A percentile compares a stretch with the other conserved stretches of the same genome.
Evolutionary conservation across 2,888 invertebrate species (phyloP).

Genomic region (Calliphora vomitoria): DNA sequence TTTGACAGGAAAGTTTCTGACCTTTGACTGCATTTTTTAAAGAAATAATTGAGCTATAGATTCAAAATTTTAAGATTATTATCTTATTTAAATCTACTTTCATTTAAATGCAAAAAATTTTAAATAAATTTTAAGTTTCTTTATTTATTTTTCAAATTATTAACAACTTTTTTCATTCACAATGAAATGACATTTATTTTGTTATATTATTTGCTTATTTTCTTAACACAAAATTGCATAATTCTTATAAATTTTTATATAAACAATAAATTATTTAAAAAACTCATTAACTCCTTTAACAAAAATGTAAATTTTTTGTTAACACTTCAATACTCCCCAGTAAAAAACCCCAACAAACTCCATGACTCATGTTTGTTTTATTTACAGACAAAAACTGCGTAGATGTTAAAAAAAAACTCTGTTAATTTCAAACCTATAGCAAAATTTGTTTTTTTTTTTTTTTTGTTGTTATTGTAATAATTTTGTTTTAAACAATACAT

Average conservation of each 20-base stretch:
- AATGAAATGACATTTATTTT: neutral
- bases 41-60: too few relatives aligned
- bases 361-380: constrained; percentile 58
- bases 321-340: neutral
- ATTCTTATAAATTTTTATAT: neutral
- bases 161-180: too few relatives aligned
- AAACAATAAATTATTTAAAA: neutral
- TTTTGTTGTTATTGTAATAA: constrained; percentile 3
- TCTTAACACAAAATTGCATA: constrained; percentile 1
- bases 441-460: constrained; percentile 7
- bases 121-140: too few relatives aligned
- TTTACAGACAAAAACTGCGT: constrained; percentile 60
- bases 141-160: too few relatives aligned
- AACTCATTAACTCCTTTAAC: neutral
- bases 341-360: neutral
- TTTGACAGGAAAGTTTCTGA: too few relatives aligned
- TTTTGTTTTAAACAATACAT: constrained; percentile 42
- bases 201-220: neutral
- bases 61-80: too few relatives aligned
- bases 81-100: too few relatives aligned
- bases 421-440: constrained; percentile 46
- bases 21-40: too few relatives aligned
- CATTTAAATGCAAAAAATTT: too few relatives aligned
- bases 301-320: constrained; percentile 38
- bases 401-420: constrained; percentile 43